Evolutionary conservation across 1,140 invertebrate species (phyloP).

Genomic region (Aphis craccivora): DNA sequence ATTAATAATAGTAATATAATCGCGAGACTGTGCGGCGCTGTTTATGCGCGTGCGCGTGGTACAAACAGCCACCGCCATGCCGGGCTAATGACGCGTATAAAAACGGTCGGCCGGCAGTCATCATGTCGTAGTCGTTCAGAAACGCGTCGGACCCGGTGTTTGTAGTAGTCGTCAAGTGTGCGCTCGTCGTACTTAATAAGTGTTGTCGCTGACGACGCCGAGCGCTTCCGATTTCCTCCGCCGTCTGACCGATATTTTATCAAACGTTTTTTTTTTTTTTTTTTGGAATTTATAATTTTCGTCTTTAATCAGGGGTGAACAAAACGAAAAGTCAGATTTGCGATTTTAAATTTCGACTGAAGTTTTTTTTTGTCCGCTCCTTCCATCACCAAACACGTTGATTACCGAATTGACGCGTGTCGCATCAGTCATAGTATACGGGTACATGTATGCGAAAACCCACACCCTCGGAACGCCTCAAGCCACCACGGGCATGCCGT

Average conservation of each 20-base stretch:
- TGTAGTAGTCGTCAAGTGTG: neutral
- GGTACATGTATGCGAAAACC: neutral
- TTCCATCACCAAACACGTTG: neutral
- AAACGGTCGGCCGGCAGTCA: neutral
- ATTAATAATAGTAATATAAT: neutral
- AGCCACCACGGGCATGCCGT: slow-evolving; percentile 4
- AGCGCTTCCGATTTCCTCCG: neutral
- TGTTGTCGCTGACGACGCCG: neutral
- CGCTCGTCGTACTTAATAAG: neutral
- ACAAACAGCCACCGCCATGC: neutral
- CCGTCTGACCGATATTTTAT: too few species aligned
- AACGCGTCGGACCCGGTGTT: slow-evolving; percentile 5
- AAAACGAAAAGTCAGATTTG: neutral
- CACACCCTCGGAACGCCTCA: neutral
- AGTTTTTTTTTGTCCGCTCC: neutral
- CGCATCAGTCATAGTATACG: neutral
- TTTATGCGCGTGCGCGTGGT: neutral
- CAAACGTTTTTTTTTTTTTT: neutral
- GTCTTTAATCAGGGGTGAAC: too few species aligned
- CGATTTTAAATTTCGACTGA: neutral
- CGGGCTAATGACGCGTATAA: neutral
- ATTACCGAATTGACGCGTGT: neutral
- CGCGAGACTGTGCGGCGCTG: neutral
- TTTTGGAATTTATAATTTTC: neutral
- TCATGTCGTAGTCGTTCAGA: neutral